Conservation (phyloP, 2,797 vertebrate genomes). For the Aeoliscus strigatus region DNA sequence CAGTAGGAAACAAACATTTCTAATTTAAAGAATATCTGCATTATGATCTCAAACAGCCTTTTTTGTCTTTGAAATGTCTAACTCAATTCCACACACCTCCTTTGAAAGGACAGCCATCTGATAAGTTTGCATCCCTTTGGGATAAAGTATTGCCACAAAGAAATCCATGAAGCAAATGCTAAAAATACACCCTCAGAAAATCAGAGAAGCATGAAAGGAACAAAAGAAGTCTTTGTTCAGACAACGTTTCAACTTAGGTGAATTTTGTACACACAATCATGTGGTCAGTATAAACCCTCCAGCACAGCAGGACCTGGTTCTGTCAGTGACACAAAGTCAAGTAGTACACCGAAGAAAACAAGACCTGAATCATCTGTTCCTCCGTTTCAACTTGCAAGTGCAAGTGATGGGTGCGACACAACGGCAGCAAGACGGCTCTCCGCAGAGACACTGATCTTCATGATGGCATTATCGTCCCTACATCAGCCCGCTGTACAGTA, state of each 20-base stretch:
- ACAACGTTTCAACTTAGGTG: conserved; percentile 1
- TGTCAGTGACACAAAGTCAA: conserved; percentile 59
- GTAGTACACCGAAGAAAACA: conserved; percentile 53
- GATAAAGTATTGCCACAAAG: conserved; percentile 44
- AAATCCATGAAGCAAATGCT: conserved; percentile 49
- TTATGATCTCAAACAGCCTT: conserved; percentile 38
- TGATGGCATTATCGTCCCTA: conserved; percentile 62
- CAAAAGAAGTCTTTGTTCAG: conserved; percentile 19
- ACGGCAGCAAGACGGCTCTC: conserved; percentile 39
- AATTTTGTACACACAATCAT: too few species aligned
- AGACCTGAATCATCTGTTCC: conserved; percentile 54
- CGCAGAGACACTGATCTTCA: conserved; percentile 55
- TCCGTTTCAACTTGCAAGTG: conserved; percentile 56
- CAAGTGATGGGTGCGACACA: conserved; percentile 56
- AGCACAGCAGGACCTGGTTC: conserved; percentile 44
- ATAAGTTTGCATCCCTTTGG: conserved; percentile 52
- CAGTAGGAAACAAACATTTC: conserved; percentile 43
- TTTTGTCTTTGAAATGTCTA: conserved; percentile 56
- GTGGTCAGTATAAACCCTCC: background rate
- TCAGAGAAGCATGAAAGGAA: conserved; percentile 39
- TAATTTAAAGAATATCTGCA: conserved; percentile 46
- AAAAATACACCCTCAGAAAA: conserved; percentile 49
- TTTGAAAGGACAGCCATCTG: conserved; percentile 55
- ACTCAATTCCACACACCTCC: conserved; percentile 43
- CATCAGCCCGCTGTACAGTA: conserved; percentile 53